Evolutionary conservation across 64 coral and sea anemone species (phyloP).

Genomic region (Montipora cactus): DNA sequence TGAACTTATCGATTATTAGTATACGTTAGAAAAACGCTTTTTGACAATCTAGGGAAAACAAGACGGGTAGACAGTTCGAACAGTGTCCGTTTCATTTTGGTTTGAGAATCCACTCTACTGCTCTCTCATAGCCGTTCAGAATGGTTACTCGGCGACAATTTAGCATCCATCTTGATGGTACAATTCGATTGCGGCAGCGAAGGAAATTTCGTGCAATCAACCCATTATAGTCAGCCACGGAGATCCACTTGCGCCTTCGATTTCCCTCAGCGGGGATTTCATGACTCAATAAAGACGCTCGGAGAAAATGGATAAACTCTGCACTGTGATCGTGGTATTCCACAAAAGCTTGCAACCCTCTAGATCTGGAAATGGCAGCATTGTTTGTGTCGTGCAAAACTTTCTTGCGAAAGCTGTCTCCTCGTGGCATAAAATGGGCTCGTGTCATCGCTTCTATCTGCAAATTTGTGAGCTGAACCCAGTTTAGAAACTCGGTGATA

Average conservation of each 20-base stretch:
- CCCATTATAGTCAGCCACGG: conserved; percentile 43
- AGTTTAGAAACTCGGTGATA: conserved; percentile 51
- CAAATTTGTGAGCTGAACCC: neutral
- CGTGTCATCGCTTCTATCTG: neutral
- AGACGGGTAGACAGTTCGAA: no score
- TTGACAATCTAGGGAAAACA: no score
- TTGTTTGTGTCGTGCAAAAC: conserved; percentile 43
- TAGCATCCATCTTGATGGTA: conserved; percentile 35
- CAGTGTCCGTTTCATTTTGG: neutral
- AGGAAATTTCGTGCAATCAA: conserved; percentile 40
- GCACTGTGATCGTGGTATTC: conserved; percentile 33
- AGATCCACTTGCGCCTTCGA: conserved; percentile 10
- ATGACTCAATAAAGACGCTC: neutral
- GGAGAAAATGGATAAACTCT: conserved; percentile 29
- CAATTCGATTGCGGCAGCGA: conserved; percentile 26
- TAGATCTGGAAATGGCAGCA: neutral
- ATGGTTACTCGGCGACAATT: conserved; percentile 41
- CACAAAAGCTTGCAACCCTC: neutral
- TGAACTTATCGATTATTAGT: no score
- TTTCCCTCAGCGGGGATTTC: neutral
- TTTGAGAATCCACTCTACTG: conserved; percentile 59
- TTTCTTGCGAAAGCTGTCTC: conserved; percentile 25
- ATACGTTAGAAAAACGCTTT: no score
- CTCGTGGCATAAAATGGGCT: neutral
- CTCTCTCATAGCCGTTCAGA: conserved; percentile 11